Evolutionary conservation across 2,888 invertebrate species (phyloP).

Genomic region (Mythimna albipuncta): DNA sequence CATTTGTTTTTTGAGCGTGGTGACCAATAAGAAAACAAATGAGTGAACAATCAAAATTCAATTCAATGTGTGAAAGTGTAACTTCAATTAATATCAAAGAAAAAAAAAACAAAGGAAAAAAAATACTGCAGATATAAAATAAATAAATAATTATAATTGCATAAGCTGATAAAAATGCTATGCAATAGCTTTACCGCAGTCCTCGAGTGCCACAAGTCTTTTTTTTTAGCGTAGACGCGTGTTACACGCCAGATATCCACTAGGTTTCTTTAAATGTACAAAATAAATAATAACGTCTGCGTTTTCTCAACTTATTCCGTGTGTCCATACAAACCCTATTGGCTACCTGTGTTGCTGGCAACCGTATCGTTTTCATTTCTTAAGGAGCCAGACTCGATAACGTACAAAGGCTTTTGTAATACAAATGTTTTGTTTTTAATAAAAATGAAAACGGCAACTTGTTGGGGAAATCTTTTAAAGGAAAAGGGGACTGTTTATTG

Average conservation of each 20-base stretch:
- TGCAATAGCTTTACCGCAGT: too few species aligned
- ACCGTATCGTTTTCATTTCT: conserved; percentile 64
- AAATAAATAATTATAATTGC: too few species aligned
- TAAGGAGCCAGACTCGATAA: conserved; percentile 58
- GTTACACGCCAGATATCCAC: neutral
- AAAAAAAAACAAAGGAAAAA: too few species aligned
- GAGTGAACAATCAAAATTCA: too few species aligned
- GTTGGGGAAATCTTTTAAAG: conserved; percentile 44
- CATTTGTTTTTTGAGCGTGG: too few species aligned
- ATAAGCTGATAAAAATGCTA: too few species aligned
- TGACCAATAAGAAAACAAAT: too few species aligned
- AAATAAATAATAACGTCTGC: conserved; percentile 21
- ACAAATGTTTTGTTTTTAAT: conserved; percentile 57
- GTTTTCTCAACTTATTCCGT: conserved; percentile 38
- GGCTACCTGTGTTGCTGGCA: conserved; percentile 57
- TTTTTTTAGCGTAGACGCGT: too few species aligned
- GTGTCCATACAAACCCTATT: conserved; percentile 55
- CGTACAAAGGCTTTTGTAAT: conserved; percentile 55
- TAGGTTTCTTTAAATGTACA: conserved; percentile 21
- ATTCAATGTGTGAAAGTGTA: too few species aligned
- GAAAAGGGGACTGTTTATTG: conserved; percentile 22
- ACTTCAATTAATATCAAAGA: too few species aligned
- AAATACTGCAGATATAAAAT: too few species aligned
- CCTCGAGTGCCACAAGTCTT: too few species aligned
- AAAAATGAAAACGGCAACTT: conserved; percentile 38